Percentiles rank a stretch among this genome's conserved stretches.
These are phyloP conservation scores for Oreonectes daqikongensis DNA, from an alignment of 2,797 vertebrate species.

Conservation along the genomic window DNA sequence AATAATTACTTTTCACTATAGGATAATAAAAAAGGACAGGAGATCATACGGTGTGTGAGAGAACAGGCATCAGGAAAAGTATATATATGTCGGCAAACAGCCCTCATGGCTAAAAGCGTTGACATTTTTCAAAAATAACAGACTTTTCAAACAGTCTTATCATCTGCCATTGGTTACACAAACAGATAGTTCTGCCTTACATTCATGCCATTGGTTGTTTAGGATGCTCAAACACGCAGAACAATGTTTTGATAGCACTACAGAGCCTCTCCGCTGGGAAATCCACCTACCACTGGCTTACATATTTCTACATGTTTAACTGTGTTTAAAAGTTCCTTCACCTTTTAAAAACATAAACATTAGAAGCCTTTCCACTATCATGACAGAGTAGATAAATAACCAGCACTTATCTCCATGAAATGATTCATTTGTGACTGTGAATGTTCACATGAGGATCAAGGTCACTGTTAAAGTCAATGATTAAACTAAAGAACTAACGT, in stretches of 20 bases:
- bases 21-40: no score
- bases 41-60: no score
- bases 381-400: slow-evolving; percentile 1
- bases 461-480: slow-evolving; percentile 21
- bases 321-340: not conserved
- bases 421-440: not conserved
- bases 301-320: not conserved
- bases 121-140: no score
- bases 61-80: no score
- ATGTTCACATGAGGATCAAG: slow-evolving; percentile 14
- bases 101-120: no score
- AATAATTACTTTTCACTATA: no score
- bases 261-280: not conserved
- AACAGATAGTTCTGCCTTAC: no score
- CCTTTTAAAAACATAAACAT: not conserved
- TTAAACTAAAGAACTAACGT: slow-evolving; percentile 14
- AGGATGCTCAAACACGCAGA: not conserved
- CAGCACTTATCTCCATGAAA: not conserved
- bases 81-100: no score
- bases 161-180: no score
- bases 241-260: not conserved
- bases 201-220: not conserved
- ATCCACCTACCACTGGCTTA: not conserved
- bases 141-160: no score
- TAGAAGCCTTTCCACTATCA: not conserved